A percentile compares a stretch with the other conserved stretches of the same genome.
phyloP scores from a whole-genome alignment of 2,113 vertebrate species.

The Butorides virescens region DNA sequence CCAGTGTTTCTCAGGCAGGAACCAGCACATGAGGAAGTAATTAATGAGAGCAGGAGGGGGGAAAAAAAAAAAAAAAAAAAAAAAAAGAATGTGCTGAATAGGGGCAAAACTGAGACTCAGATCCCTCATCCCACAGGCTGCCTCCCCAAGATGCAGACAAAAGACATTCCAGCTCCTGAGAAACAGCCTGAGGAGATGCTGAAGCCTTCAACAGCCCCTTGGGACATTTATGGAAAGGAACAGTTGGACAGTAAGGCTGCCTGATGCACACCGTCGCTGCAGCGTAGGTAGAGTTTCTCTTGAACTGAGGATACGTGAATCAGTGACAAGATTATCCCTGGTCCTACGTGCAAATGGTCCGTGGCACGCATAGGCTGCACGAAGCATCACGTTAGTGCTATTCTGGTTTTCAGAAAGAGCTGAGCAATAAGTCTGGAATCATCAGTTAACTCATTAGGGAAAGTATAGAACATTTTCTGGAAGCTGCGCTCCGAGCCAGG shows the following conservation, averaged over 20 bases:
- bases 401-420: background rate
- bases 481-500: background rate
- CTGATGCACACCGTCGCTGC: rapidly evolving
- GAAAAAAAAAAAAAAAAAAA: background rate
- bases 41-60: conserved; percentile 6
- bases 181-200: background rate
- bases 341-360: background rate
- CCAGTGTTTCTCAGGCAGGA: background rate
- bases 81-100: conserved; percentile 34
- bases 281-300: background rate
- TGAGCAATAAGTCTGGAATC: background rate
- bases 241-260: background rate
- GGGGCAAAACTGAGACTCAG: conserved; percentile 6
- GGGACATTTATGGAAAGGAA: background rate
- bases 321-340: background rate
- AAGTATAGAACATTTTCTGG: background rate
- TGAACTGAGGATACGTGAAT: background rate
- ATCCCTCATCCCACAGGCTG: background rate
- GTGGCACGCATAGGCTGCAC: rapidly evolving
- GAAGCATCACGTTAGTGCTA: background rate
- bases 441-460: background rate
- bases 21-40: conserved; percentile 43
- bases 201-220: background rate
- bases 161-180: background rate
- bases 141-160: background rate